Conservation (phyloP, 2,797 vertebrate genomes). For the Rhincodon typus region DNA sequence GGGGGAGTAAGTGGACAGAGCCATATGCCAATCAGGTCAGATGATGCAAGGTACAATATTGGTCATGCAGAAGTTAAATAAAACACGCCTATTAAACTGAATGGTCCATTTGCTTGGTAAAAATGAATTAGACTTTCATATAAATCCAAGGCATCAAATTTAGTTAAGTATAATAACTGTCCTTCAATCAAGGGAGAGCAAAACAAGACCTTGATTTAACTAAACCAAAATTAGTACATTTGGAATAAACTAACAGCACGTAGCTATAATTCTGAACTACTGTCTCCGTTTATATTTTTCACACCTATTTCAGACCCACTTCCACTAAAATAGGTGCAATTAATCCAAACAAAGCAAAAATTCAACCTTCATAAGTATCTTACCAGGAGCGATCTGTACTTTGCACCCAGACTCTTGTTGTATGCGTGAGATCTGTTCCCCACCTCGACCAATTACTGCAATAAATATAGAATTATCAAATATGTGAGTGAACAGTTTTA, state of each 20-base stretch:
- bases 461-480: slow-evolving; percentile 37
- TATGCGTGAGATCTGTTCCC: slow-evolving; percentile 96
- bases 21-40: neutral
- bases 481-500: neutral
- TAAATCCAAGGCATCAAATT: neutral
- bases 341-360: neutral
- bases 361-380: slow-evolving; percentile 34
- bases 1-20: neutral
- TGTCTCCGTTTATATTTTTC: too few species aligned
- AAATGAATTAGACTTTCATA: neutral
- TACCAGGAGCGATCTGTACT: slow-evolving; percentile 98
- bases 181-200: neutral
- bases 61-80: neutral
- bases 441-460: slow-evolving; percentile 93
- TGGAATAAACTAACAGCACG: neutral
- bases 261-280: neutral
- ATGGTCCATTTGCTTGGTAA: neutral
- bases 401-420: slow-evolving; percentile 97
- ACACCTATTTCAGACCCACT: too few species aligned
- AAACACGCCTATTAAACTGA: neutral
- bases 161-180: neutral
- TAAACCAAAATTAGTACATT: neutral
- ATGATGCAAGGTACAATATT: neutral
- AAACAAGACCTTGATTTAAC: neutral
- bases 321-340: neutral